phyloP scores from a whole-genome alignment of 2,888 invertebrate species.

The Pristionchus arcanus region DNA sequence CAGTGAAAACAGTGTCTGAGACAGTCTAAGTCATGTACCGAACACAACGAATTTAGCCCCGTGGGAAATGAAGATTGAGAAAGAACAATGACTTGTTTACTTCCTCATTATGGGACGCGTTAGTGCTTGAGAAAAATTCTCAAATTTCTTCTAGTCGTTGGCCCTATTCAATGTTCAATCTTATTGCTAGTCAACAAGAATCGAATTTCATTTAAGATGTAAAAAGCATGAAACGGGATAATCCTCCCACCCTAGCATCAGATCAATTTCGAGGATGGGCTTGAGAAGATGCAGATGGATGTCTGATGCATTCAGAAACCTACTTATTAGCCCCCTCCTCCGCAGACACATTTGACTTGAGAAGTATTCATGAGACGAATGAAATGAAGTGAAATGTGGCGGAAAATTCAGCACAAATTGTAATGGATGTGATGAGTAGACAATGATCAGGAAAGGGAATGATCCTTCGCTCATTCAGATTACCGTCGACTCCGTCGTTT shows the following conservation, averaged over 20 bases:
- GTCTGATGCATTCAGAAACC: neutral
- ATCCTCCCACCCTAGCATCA: neutral
- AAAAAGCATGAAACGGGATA: too few species aligned
- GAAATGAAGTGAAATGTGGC: neutral
- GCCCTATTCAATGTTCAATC: too few species aligned
- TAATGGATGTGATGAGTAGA: neutral
- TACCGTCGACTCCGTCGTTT: neutral
- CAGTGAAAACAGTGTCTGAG: too few species aligned
- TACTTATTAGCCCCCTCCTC: neutral
- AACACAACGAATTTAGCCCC: neutral
- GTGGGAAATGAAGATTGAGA: too few species aligned
- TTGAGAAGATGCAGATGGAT: neutral
- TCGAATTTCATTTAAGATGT: too few species aligned
- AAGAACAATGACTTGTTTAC: too few species aligned
- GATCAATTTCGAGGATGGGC: neutral
- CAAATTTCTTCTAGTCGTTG: too few species aligned
- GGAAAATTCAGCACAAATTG: neutral
- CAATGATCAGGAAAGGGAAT: neutral
- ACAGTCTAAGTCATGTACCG: neutral
- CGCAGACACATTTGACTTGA: neutral
- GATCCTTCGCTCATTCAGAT: neutral
- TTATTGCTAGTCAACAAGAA: too few species aligned
- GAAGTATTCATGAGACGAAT: neutral
- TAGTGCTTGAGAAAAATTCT: too few species aligned
- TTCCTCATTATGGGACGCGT: too few species aligned